These are phyloP conservation scores for Diachrysia chrysitis DNA, from an alignment of 2,888 invertebrate genomes.

Conservation along the genomic window DNA sequence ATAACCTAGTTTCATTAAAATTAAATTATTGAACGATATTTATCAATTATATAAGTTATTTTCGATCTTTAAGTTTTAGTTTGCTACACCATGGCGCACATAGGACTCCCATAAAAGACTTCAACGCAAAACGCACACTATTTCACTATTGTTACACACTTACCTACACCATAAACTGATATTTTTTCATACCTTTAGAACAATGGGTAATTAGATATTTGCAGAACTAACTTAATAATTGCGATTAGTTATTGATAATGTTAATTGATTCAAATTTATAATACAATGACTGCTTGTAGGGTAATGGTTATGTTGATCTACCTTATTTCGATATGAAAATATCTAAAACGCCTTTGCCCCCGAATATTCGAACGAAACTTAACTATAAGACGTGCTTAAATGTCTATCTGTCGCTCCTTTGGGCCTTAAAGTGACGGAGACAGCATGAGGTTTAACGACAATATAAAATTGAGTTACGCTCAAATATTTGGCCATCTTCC, in stretches of 20 bases:
- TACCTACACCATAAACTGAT: constrained; percentile 27
- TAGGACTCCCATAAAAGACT: constrained; percentile 68
- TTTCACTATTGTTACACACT: constrained; percentile 40
- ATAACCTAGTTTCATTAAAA: neutral
- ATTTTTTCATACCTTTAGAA: constrained; percentile 31
- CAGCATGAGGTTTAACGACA: too few relatives aligned
- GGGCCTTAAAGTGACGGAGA: too few relatives aligned
- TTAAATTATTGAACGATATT: neutral
- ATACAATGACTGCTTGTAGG: neutral
- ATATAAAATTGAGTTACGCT: too few relatives aligned
- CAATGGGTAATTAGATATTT: constrained; percentile 13
- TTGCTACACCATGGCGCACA: constrained; percentile 45
- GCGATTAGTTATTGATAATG: constrained; percentile 3
- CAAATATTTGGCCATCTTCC: too few relatives aligned
- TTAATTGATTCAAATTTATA: neutral
- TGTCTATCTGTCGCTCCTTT: too few relatives aligned
- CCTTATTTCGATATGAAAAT: neutral
- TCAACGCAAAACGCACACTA: constrained; percentile 65
- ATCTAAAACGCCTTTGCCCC: too few relatives aligned
- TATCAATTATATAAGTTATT: neutral
- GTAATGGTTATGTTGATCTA: neutral
- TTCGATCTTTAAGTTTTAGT: neutral
- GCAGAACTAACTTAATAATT: constrained; percentile 2
- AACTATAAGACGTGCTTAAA: too few relatives aligned
- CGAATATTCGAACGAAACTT: too few relatives aligned